Evolutionary conservation across 2,888 invertebrate species (phyloP).

Genomic region (Miltochrista miniata): DNA sequence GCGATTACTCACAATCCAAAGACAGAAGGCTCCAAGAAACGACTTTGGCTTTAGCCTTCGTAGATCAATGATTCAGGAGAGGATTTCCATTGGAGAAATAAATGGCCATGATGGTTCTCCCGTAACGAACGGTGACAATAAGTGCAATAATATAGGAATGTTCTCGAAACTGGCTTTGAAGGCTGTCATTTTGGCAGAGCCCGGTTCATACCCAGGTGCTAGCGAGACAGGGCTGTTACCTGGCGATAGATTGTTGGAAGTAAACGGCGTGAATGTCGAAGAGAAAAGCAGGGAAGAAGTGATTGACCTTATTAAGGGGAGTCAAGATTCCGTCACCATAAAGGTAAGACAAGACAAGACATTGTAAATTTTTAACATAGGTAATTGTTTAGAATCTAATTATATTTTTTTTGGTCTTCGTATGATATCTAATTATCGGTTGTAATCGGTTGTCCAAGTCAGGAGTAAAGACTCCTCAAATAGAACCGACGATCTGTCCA

Average conservation of each 20-base stretch:
- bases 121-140: conserved; percentile 65
- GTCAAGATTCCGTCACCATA: conserved; percentile 91
- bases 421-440: too few relatives aligned
- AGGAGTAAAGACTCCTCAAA: too few relatives aligned
- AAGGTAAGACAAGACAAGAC: conserved; percentile 87
- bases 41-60: conserved; percentile 97
- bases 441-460: too few relatives aligned
- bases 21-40: conserved; percentile 92
- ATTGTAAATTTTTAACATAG: too few relatives aligned
- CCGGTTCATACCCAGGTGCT: conserved; percentile 90
- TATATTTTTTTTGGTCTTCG: too few relatives aligned
- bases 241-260: conserved; percentile 96
- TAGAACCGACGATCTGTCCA: too few relatives aligned
- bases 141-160: conserved; percentile 61
- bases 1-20: conserved; percentile 88
- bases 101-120: conserved; percentile 66
- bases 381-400: too few relatives aligned
- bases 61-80: conserved; percentile 92
- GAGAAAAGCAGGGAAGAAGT: conserved; percentile 94
- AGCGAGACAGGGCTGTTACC: conserved; percentile 94
- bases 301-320: conserved; percentile 95
- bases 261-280: conserved; percentile 93
- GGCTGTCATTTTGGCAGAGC: conserved; percentile 95
- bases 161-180: conserved; percentile 83
- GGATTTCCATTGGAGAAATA: conserved; percentile 74